Percentiles rank a stretch among this genome's conserved stretches.
Evolutionary conservation across 2,888 invertebrate genomes (phyloP).

Genomic region (Formica aserva): DNA sequence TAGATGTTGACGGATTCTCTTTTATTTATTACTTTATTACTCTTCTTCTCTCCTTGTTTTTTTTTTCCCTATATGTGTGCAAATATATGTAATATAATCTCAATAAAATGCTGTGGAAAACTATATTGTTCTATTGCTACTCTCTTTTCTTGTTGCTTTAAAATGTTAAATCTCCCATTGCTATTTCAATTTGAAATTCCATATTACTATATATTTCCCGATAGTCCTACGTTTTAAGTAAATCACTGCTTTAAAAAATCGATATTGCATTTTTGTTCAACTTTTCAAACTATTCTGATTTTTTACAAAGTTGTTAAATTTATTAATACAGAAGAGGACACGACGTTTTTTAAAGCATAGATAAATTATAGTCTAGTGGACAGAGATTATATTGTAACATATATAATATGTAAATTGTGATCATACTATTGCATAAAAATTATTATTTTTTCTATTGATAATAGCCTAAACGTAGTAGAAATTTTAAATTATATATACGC

Average conservation of each 20-base stretch:
- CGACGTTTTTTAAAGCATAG: background rate
- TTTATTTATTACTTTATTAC: background rate
- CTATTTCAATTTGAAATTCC: background rate
- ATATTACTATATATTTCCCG: background rate
- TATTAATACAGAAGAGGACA: background rate
- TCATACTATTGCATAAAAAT: background rate
- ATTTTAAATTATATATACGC: background rate
- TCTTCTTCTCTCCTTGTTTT: background rate
- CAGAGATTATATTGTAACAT: background rate
- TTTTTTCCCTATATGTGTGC: background rate
- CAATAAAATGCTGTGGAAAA: background rate
- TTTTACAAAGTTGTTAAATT: background rate
- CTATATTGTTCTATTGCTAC: background rate
- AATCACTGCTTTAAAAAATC: background rate
- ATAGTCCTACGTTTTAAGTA: background rate
- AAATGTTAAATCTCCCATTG: background rate
- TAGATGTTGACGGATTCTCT: background rate
- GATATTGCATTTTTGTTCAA: background rate
- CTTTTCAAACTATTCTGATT: background rate
- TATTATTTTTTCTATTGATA: background rate
- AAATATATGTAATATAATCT: conserved; percentile 1
- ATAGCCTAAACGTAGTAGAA: background rate
- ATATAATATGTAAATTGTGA: background rate
- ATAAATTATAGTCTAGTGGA: background rate
- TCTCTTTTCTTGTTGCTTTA: background rate